phyloP scores from a whole-genome alignment of 2,113 vertebrate genomes.

The Leucopsar rothschildi region DNA sequence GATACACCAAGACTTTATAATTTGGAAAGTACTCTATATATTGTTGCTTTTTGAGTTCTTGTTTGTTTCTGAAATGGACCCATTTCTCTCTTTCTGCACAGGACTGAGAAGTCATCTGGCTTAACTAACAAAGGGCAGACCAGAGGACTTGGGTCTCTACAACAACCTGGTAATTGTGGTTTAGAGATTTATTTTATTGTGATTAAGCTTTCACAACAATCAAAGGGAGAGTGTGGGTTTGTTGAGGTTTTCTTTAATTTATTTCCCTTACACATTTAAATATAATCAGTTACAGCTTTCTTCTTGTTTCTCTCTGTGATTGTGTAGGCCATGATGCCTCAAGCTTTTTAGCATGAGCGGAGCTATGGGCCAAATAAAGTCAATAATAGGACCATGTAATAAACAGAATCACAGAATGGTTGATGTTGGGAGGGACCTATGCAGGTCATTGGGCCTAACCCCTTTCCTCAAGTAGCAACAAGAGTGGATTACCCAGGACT shows the following conservation, averaged over 20 bases:
- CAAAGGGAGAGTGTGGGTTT: neutral
- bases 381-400: neutral
- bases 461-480: neutral
- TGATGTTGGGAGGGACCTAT: neutral
- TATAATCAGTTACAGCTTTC: neutral
- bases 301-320: neutral
- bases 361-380: neutral
- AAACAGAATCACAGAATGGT: neutral
- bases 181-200: neutral
- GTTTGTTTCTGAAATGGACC: neutral
- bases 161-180: slow-evolving; percentile 76
- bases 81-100: slow-evolving; percentile 46
- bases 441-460: fast-evolving
- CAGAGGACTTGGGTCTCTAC: slow-evolving; percentile 77
- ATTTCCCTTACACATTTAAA: neutral
- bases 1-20: neutral
- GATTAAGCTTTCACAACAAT: neutral
- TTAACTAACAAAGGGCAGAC: slow-evolving; percentile 77
- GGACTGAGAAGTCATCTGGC: slow-evolving; percentile 80
- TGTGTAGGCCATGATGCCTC: neutral
- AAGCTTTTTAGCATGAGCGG: neutral
- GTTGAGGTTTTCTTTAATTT: neutral
- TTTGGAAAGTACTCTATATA: neutral
- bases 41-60: neutral
- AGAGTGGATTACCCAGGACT: neutral